Evolutionary conservation across 2,113 vertebrate species (phyloP).

Genomic region (Phylloscopus trochiloides): DNA sequence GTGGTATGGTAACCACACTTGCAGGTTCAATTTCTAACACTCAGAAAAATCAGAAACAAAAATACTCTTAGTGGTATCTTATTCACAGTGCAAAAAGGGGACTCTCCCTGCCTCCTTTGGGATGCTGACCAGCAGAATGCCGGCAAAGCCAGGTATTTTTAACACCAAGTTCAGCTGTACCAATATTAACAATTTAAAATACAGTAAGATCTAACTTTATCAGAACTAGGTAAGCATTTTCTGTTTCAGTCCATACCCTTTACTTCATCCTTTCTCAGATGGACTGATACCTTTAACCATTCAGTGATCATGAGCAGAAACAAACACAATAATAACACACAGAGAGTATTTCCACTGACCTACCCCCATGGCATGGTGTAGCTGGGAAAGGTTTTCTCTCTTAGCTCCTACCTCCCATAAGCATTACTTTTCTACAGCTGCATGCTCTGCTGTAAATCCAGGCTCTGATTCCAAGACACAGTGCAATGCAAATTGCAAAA

Average conservation of each 20-base stretch:
- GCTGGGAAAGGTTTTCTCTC: background rate
- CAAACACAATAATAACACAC: background rate
- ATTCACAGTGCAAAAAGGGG: background rate
- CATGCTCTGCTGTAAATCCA: rapidly evolving
- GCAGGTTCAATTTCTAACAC: background rate
- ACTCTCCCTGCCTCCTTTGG: background rate
- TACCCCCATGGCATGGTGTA: background rate
- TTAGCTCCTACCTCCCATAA: background rate
- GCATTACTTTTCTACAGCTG: background rate
- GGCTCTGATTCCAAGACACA: background rate
- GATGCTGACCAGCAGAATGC: background rate
- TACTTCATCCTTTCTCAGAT: background rate
- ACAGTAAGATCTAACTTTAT: background rate
- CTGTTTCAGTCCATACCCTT: background rate
- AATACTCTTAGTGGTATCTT: background rate
- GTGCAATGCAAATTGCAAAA: background rate
- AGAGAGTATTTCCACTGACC: background rate
- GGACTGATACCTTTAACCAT: background rate
- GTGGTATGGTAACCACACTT: background rate
- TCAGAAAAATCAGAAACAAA: background rate
- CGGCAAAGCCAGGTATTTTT: background rate
- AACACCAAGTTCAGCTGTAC: background rate
- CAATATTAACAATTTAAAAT: background rate
- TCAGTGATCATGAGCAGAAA: background rate
- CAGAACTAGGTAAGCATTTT: background rate